phyloP scores from a whole-genome alignment of 2,113 vertebrate species.

The Microcebus tavaratra region DNA sequence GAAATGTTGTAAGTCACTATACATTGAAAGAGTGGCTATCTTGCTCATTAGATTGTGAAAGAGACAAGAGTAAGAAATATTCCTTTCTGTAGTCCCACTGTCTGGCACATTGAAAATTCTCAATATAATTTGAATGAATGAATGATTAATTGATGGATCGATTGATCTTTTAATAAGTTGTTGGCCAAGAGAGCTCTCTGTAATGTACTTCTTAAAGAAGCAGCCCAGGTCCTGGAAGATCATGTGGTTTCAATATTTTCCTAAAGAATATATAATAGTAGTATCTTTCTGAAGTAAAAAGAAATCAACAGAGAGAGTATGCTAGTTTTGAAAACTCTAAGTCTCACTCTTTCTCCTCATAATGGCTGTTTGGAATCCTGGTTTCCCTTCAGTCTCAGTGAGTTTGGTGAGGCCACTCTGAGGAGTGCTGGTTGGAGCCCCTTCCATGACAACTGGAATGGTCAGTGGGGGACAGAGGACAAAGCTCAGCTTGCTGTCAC shows the following conservation, averaged over 20 bases:
- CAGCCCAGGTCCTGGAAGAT: background rate
- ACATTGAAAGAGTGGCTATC: constrained; percentile 3
- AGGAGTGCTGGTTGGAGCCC: background rate
- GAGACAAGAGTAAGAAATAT: background rate
- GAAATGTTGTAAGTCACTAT: background rate
- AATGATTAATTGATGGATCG: background rate
- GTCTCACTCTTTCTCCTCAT: background rate
- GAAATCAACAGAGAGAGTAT: background rate
- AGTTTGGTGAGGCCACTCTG: background rate
- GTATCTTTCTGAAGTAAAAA: background rate
- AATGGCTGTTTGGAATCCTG: background rate
- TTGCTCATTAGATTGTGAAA: constrained; percentile 1
- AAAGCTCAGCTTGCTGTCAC: background rate
- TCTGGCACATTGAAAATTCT: background rate
- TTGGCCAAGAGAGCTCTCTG: background rate
- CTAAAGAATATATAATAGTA: background rate
- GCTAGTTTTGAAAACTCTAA: background rate
- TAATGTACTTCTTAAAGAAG: constrained; percentile 30
- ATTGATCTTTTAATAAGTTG: constrained; percentile 3
- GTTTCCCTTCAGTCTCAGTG: background rate
- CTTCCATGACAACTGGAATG: background rate
- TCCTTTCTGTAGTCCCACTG: background rate
- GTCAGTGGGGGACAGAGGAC: background rate
- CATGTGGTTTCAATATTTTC: background rate
- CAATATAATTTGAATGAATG: background rate